Evolutionary conservation across 2,113 vertebrate genomes (phyloP), one percentile per base, ranked within the genome.

Genomic region (Catharus bicknelli): DNA sequence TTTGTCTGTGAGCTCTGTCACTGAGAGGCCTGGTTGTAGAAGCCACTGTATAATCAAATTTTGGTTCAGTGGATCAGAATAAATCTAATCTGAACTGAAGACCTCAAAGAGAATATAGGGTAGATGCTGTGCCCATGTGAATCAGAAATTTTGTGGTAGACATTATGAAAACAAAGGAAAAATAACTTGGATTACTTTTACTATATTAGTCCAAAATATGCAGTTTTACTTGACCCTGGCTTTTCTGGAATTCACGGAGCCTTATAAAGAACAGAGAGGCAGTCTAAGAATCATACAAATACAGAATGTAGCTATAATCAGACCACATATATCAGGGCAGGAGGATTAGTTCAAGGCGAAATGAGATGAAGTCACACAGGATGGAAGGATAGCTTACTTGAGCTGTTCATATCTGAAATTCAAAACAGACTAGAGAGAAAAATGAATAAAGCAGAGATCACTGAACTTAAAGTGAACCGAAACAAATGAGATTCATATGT

Each of bases 391-490:
- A 87, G 43, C 21, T 1, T 4, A 22, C 55, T 91, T 93, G 58
- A 61, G 67, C 86, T 86, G 67, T 59, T 90, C 82, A n/a, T 87
- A 74, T 88, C 82, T 93, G 79, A 94, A 95, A 95, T 95, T 88
- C 64, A 90, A 93, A 96, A 63, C 93, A 94, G 72, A 62, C 38
- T 69, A 86, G 15, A 40, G 42, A 88, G 58, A 83, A 77, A 88
- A 86, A 88, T 70, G 80, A 86, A 81, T 90, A 91, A 95, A 93
- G 47, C 79, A 80, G 73, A 86, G 30, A 90, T 94, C 59, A 43
- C 67, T 93, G 96, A 95, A 95, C 92, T 94, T 70, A 81, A 70
- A 74, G 27, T 93, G 90, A 96, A 95, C 88, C 43, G 45, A 95
- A 96, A 29, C 61, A 85, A 94, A 95, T 83, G 59, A 86, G 63